phyloP scores from a whole-genome alignment of 2,797 vertebrate genomes.

The Siniperca scherzeri region DNA sequence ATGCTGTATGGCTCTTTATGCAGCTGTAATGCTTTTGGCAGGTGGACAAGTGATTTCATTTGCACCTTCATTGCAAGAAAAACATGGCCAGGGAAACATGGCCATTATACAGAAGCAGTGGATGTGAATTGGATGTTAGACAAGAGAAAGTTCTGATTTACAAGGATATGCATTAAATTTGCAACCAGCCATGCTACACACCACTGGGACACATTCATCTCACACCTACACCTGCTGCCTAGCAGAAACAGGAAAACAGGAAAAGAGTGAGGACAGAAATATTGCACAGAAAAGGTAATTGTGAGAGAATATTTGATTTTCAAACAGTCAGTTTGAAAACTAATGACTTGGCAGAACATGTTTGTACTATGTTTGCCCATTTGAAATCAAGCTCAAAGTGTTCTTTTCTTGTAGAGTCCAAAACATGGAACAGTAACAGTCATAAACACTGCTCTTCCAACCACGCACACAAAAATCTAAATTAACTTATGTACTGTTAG shows the following conservation, averaged over 20 bases:
- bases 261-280: slow-evolving; percentile 27
- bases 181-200: slow-evolving; percentile 61
- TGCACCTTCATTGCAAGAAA: slow-evolving; percentile 67
- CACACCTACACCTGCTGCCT: slow-evolving; percentile 67
- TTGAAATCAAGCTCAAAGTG: slow-evolving; percentile 24
- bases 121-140: slow-evolving; percentile 63
- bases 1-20: slow-evolving; percentile 37
- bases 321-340: slow-evolving; percentile 44
- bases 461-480: not conserved
- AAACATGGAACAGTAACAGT: slow-evolving; percentile 11
- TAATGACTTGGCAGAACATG: slow-evolving; percentile 34
- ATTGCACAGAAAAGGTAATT: slow-evolving; percentile 22
- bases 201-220: slow-evolving; percentile 66
- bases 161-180: slow-evolving; percentile 72
- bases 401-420: slow-evolving; percentile 23
- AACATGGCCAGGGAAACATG: slow-evolving; percentile 65
- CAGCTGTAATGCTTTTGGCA: slow-evolving; percentile 66
- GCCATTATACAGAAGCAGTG: slow-evolving; percentile 60
- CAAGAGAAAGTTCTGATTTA: slow-evolving; percentile 70
- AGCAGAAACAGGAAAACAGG: slow-evolving; percentile 56
- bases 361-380: slow-evolving; percentile 15
- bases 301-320: slow-evolving; percentile 48
- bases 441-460: slow-evolving; percentile 21
- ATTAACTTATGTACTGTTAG: not conserved
- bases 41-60: slow-evolving; percentile 72